Evolutionary conservation across 2,888 invertebrate species (phyloP).

Genomic region (Mystacides longicornis): DNA sequence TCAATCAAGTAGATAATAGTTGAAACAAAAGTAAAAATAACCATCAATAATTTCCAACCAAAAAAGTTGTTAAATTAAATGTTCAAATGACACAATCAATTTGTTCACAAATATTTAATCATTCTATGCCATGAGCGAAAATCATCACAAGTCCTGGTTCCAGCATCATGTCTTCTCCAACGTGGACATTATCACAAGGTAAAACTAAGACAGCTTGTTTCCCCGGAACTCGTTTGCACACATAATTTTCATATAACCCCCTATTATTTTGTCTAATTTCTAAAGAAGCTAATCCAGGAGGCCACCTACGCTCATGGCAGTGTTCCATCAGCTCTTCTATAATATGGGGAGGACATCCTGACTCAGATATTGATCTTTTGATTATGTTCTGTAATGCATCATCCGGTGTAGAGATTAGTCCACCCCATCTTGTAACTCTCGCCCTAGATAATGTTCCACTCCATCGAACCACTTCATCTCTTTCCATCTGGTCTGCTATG

Average conservation of each 20-base stretch:
- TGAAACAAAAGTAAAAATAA: no score
- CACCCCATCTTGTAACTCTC: constrained; percentile 93
- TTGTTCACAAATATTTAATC: no score
- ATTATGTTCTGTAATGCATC: constrained; percentile 82
- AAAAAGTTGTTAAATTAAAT: no score
- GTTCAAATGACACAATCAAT: no score
- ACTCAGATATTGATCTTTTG: constrained; percentile 84
- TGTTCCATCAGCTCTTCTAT: constrained; percentile 95
- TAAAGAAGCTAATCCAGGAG: constrained; percentile 82
- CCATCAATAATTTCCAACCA: no score
- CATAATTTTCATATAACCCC: constrained; percentile 86
- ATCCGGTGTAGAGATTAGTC: constrained; percentile 97
- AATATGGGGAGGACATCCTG: constrained; percentile 89
- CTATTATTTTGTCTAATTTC: constrained; percentile 93
- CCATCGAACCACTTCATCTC: constrained; percentile 88
- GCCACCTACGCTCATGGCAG: constrained; percentile 94
- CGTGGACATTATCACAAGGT: constrained; percentile 90
- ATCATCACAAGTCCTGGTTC: constrained; percentile 97
- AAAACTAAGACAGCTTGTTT: constrained; percentile 94
- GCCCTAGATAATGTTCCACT: constrained; percentile 75
- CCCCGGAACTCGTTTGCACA: constrained; percentile 89
- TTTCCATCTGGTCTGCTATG: constrained; percentile 89
- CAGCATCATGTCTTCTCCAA: constrained; percentile 92
- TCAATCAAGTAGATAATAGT: no score
- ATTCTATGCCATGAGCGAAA: constrained; percentile 94